These are phyloP conservation scores for Tolmerus cingulatus DNA, from an alignment of 2,888 invertebrate species.

Conservation along the genomic window DNA sequence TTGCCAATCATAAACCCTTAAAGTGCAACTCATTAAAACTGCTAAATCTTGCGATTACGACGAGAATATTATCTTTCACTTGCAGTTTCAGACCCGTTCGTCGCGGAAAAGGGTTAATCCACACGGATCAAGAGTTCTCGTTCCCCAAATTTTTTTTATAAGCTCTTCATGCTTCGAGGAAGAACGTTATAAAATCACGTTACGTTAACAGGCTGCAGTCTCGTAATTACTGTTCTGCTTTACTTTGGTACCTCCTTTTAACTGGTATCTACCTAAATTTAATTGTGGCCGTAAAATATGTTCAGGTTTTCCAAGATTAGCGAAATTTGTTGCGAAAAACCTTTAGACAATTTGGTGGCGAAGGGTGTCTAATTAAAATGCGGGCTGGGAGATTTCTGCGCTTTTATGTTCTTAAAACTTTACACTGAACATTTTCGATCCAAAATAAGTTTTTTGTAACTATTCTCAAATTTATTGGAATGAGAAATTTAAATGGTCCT, in stretches of 20 bases:
- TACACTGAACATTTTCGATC: not conserved
- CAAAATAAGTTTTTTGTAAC: not conserved
- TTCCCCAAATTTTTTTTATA: not conserved
- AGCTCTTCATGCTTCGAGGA: not conserved
- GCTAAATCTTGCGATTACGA: not conserved
- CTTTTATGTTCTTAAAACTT: not conserved
- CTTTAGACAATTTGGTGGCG: not conserved
- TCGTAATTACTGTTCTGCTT: not conserved
- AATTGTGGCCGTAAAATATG: not conserved
- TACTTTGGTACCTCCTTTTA: not conserved
- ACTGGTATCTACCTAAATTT: not conserved
- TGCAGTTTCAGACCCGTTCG: not conserved
- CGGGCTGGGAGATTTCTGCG: not conserved
- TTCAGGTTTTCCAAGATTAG: not conserved
- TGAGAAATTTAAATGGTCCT: too few relatives aligned
- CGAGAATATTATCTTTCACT: not conserved
- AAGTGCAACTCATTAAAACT: slow-evolving; percentile 12
- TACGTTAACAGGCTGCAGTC: not conserved
- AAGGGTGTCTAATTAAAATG: not conserved
- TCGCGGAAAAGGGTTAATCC: not conserved
- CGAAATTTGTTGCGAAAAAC: not conserved
- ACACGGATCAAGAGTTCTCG: not conserved
- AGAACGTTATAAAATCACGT: not conserved
- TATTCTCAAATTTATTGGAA: too few relatives aligned
- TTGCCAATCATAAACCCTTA: not conserved